Conservation (phyloP, 2,113 vertebrate species). For the Heterotis niloticus region DNA sequence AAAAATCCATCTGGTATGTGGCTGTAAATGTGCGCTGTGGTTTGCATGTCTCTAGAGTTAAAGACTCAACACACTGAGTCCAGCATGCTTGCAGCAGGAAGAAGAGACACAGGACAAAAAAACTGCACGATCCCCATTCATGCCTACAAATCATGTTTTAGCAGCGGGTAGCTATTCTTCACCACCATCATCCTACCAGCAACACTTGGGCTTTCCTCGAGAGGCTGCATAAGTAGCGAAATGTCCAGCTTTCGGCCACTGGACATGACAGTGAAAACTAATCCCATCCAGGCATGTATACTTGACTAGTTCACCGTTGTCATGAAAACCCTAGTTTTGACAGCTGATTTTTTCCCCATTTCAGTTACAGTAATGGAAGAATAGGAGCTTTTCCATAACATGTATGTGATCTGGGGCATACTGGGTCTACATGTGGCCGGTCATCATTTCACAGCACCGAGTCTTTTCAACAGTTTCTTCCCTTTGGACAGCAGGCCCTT, state of each 20-base stretch:
- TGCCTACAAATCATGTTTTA: background rate
- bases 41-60: background rate
- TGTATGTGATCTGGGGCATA: conserved; percentile 54
- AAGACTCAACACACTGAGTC: background rate
- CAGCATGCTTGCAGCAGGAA: background rate
- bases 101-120: background rate
- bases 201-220: conserved; percentile 7
- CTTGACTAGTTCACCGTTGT: conserved; percentile 59
- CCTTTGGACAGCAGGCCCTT: conserved; percentile 94
- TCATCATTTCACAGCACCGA: conserved; percentile 84
- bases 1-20: no score
- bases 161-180: background rate
- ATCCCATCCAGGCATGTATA: conserved; percentile 37
- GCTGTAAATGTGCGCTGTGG: background rate
- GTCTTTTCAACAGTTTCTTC: conserved; percentile 88
- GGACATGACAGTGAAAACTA: background rate
- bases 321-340: conserved; percentile 72
- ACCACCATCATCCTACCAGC: background rate
- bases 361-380: conserved; percentile 28
- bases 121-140: background rate
- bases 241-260: conserved; percentile 1
- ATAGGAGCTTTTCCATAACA: conserved; percentile 18
- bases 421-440: conserved; percentile 50
- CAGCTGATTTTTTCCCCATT: conserved; percentile 33
- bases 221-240: conserved; percentile 16